Percentiles rank a stretch among this genome's conserved stretches.
Conservation (phyloP, 2,888 invertebrate genomes). For the Acrobeloides nanus region DNA sequence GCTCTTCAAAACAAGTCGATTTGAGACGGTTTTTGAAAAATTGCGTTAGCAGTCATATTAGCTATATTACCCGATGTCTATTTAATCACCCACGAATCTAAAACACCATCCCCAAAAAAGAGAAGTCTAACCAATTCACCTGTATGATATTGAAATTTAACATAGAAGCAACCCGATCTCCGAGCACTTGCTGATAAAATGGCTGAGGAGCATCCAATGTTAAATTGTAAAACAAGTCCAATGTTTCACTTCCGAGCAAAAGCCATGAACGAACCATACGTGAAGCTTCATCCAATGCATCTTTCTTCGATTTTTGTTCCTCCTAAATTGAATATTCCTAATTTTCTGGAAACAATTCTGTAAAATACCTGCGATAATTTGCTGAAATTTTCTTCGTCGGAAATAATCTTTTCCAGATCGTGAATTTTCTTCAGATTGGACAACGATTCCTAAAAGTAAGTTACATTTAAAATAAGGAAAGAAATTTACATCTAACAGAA, state of each 20-base stretch:
- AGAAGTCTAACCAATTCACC: constrained; percentile 60
- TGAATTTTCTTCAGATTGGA: constrained; percentile 70
- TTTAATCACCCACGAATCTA: too few relatives aligned
- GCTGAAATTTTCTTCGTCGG: constrained; percentile 59
- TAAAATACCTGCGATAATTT: too few relatives aligned
- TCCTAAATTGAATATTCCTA: too few relatives aligned
- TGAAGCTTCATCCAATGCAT: constrained; percentile 48
- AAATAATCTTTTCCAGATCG: constrained; percentile 75
- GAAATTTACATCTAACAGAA: constrained; percentile 81
- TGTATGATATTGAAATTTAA: constrained; percentile 94
- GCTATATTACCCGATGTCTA: too few relatives aligned
- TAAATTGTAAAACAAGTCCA: constrained; percentile 94
- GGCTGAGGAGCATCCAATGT: constrained; percentile 84
- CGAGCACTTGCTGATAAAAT: constrained; percentile 77
- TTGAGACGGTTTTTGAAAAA: too few relatives aligned
- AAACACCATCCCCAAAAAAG: neutral
- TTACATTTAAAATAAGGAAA: too few relatives aligned
- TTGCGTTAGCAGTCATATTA: neutral
- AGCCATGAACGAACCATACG: constrained; percentile 53
- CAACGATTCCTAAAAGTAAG: too few relatives aligned
- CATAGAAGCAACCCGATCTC: constrained; percentile 91
- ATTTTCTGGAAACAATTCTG: constrained; percentile 45
- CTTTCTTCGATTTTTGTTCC: constrained; percentile 29
- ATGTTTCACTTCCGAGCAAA: constrained; percentile 71
- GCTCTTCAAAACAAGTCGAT: too few relatives aligned